Base-by-base conservation (phyloP, 2,113 vertebrate species). In the Calcarius ornatus region DNA sequence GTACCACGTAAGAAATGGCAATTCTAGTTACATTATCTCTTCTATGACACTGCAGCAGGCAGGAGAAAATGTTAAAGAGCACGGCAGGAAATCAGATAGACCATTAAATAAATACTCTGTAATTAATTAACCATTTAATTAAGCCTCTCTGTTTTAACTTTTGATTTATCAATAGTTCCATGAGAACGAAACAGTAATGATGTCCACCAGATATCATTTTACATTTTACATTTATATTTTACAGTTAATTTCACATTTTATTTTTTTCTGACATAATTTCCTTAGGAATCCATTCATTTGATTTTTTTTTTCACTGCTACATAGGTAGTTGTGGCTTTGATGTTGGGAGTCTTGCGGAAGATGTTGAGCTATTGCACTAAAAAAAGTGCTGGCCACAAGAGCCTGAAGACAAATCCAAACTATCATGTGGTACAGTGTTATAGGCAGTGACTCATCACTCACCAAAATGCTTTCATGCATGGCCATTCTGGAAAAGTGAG, bases 121-220 rank as follows among this genome's bases (percentile, higher is more conserved):
- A 96, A 95, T 64, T 35, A 57, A 73, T 96, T 95, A 92, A 97
- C 92, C 19, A 81, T 25, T 91, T 90, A 90, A 88, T 95, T 86
- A 88, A 83, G 18, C 51, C 22, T 94, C 91, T 87, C 77, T 92
- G 63, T n/a, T 95, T 96, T 96, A 57, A 47, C 65, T 78, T 96
- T 65, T 92, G 84, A 92, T 92, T 95, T 96, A 96, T 83, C 94
- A 70, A n/a, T 85, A 88, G 64, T 88, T 87, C 24, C 20, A 78
- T 23, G 57, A 88, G 87, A 95, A 84, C 33, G 11, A 92, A 91
- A 75, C 12, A 70, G 28, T 28, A 61, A 42, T 70, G 64, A 61
- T 54, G 69, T 59, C 84, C 38, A 80, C 18, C 47, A 89, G 73
- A 77, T 64, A 84, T 11, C 7, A 3, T 66, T 96, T 87, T 37